Evolutionary conservation across 2,797 vertebrate species (phyloP).

Genomic region (Cryptoblepharus egeriae): DNA sequence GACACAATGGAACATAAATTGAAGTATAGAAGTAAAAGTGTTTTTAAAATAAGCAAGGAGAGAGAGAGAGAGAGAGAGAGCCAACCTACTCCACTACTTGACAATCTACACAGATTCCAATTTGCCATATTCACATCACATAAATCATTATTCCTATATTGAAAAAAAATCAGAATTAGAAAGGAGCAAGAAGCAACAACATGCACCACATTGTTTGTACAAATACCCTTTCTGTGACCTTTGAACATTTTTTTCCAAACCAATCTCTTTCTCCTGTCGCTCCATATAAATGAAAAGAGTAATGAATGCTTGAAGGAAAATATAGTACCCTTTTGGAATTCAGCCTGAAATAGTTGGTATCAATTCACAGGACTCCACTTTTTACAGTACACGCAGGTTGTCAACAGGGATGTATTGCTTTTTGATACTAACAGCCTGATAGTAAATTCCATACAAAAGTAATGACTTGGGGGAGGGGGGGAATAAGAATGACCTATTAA

Average conservation of each 20-base stretch:
- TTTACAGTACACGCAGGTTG: conserved; percentile 8
- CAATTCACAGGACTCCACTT: conserved; percentile 25
- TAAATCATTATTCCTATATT: conserved; percentile 42
- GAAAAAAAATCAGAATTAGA: neutral
- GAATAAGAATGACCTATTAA: conserved; percentile 35
- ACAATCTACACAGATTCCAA: neutral
- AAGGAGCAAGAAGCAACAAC: neutral
- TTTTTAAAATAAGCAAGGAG: conserved; percentile 36
- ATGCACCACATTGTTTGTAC: conserved; percentile 20
- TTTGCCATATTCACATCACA: conserved; percentile 20
- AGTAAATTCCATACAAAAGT: conserved; percentile 45
- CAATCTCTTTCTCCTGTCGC: conserved; percentile 41
- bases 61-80: neutral
- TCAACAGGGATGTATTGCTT: conserved; percentile 41
- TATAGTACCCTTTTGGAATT: conserved; percentile 34
- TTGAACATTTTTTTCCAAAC: conserved; percentile 39
- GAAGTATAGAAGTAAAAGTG: conserved; percentile 44
- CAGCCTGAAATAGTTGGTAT: conserved; percentile 35
- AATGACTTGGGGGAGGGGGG: conserved; percentile 32
- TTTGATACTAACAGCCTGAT: conserved; percentile 37
- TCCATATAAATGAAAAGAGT: conserved; percentile 47
- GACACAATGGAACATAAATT: conserved; percentile 57
- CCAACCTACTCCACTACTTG: neutral
- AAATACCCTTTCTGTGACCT: conserved; percentile 52
- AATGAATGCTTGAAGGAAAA: conserved; percentile 39